Percentiles rank a stretch among this genome's conserved stretches.
These are phyloP conservation scores for Ptychobarbus kaznakovi DNA, from an alignment of 2,797 vertebrate species.

Conservation along the genomic window DNA sequence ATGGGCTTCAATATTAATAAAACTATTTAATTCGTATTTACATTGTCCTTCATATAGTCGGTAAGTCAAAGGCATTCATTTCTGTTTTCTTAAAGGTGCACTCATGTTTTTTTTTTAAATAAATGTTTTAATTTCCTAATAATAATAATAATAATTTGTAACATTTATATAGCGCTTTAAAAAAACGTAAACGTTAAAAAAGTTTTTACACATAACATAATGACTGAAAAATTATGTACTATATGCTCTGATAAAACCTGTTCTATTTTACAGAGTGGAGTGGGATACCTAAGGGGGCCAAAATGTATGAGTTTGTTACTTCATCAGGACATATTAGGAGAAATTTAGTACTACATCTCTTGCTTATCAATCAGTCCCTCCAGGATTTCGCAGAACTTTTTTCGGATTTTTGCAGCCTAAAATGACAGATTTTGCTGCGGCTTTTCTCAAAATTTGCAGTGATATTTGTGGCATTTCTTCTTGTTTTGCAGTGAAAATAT, in stretches of 20 bases:
- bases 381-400: too few relatives aligned
- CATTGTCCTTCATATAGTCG: constrained; percentile 36
- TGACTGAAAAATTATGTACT: not conserved
- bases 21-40: constrained; percentile 52
- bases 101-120: constrained; percentile 18
- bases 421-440: too few relatives aligned
- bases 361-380: not conserved
- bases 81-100: constrained; percentile 8
- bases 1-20: constrained; percentile 56
- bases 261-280: not conserved
- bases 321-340: not conserved
- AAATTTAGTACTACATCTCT: not conserved
- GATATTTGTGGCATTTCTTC: too few relatives aligned
- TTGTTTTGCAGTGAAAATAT: too few relatives aligned
- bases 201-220: not conserved
- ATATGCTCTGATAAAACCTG: not conserved
- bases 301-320: not conserved
- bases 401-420: too few relatives aligned
- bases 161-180: too few relatives aligned
- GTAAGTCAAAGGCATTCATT: constrained; percentile 42
- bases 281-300: not conserved
- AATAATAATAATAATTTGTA: too few relatives aligned
- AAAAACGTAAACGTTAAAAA: too few relatives aligned
- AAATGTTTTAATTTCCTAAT: not conserved
- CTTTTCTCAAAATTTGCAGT: too few relatives aligned